Percentiles rank a stretch among this genome's conserved stretches.
These are phyloP conservation scores for Drosophila melanosoma DNA, from an alignment of 2,888 invertebrate genomes.

Conservation along the genomic window DNA sequence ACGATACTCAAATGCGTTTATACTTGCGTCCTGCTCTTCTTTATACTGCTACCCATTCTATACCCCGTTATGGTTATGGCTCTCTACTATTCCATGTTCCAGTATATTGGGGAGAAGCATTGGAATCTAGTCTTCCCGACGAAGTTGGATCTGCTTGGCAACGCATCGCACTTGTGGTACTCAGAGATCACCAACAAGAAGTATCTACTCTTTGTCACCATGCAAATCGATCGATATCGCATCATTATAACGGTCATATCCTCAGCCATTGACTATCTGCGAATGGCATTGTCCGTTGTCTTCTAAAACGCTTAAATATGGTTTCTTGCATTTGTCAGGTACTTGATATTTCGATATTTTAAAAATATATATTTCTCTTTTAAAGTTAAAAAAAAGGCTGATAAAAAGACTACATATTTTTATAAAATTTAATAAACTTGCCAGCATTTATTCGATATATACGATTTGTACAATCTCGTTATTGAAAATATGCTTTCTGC, in stretches of 20 bases:
- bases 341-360: conserved; percentile 4
- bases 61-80: conserved; percentile 59
- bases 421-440: background rate
- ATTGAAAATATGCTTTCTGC: background rate
- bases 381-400: background rate
- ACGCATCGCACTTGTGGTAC: conserved; percentile 43
- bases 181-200: conserved; percentile 66
- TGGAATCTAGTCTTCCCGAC: conserved; percentile 32
- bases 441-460: background rate
- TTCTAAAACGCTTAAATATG: conserved; percentile 24
- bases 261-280: conserved; percentile 79
- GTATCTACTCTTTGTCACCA: conserved; percentile 58
- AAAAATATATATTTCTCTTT: background rate
- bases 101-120: conserved; percentile 71
- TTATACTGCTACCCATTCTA: conserved; percentile 63
- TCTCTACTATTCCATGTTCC: conserved; percentile 62
- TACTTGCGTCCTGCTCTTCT: conserved; percentile 60
- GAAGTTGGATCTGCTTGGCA: conserved; percentile 61
- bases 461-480: background rate
- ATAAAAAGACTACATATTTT: background rate
- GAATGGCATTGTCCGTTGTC: conserved; percentile 71
- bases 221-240: conserved; percentile 76
- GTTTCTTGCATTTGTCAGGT: background rate
- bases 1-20: conserved; percentile 75
- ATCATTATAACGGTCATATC: conserved; percentile 67